Conservation (phyloP, 2,888 invertebrate genomes). For the Achlya flavicornis region DNA sequence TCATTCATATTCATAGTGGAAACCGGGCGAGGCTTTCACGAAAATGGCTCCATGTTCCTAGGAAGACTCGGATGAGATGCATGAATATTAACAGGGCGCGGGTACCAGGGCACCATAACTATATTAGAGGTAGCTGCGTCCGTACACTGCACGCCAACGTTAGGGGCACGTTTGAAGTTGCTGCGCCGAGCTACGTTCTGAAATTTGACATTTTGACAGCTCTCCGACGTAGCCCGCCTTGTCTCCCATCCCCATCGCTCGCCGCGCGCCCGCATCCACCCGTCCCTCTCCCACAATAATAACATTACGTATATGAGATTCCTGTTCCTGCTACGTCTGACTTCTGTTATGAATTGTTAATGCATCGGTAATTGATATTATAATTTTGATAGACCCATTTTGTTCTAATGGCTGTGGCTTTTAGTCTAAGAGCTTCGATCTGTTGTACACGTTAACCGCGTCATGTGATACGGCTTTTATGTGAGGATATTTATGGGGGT, state of each 20-base stretch:
- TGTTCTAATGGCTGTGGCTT: slow-evolving; percentile 65
- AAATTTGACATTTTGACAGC: slow-evolving; percentile 85
- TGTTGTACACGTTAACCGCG: slow-evolving; percentile 42
- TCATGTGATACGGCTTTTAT: slow-evolving; percentile 56
- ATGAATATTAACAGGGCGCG: slow-evolving; percentile 80
- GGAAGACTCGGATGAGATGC: slow-evolving; percentile 77
- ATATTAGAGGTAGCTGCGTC: slow-evolving; percentile 71
- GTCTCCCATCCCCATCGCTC: slow-evolving; percentile 54
- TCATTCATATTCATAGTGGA: slow-evolving; percentile 81
- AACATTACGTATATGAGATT: slow-evolving; percentile 77
- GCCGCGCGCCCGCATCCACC: slow-evolving; percentile 34
- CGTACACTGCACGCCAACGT: slow-evolving; percentile 72
- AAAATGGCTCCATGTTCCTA: slow-evolving; percentile 76
- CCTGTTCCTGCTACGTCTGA: slow-evolving; percentile 80
- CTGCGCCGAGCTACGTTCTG: slow-evolving; percentile 79
- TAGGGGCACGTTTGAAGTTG: slow-evolving; percentile 82
- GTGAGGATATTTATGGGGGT: slow-evolving; percentile 39
- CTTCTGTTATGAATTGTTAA: slow-evolving; percentile 83
- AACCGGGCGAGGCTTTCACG: slow-evolving; percentile 75
- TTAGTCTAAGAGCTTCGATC: slow-evolving; percentile 59
- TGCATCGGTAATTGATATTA: slow-evolving; percentile 83
- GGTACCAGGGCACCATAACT: slow-evolving; percentile 77
- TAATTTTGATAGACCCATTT: slow-evolving; percentile 78
- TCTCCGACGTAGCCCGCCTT: slow-evolving; percentile 79
- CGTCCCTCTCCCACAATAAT: slow-evolving; percentile 69